Base-by-base conservation (phyloP, 2,888 invertebrate genomes). In the Alloscopus bannaensis region DNA sequence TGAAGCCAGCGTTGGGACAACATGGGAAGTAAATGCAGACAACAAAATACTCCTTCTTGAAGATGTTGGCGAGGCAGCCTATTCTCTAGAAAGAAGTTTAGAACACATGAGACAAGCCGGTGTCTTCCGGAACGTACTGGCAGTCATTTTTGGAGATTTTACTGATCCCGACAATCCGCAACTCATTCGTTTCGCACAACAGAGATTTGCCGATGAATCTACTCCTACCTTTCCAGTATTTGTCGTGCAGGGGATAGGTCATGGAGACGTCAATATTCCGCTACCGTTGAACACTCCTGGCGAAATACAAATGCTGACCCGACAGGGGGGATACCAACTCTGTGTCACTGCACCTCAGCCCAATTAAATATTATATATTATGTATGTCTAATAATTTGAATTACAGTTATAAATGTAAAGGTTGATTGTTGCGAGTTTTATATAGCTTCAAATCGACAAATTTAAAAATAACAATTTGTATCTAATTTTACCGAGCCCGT, bases 61-160 rank as follows among this genome's bases (percentile, higher is more conserved):
- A 62, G 77, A 81, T 18, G 36, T 62, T 8, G 71, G 69, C 8
- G 81, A 75, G 8, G 81, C 81, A 42, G 73, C 83, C 2, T 83
- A 83, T 45, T 69, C 73, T 20, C 16, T 77, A 8, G 83, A 83
- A 40, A 45, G 83, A 47, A 73, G 80, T 31, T 59, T 83, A 28
- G 73, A 66, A 22, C 83, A 83, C 40, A 36, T 83, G 68, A 70
- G 62, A 36, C 83, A 83, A 47, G 77, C 70, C 29, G 81, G 81
- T 1, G 45, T 78, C 16, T 78, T 83, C 36, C 18, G 73, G 2
- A 28, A 47, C 1, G 81, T 59, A 0, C 55, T 45, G 20, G 83
- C 77, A 0, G 75, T 81, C n/a, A 40, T 83, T 50, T 81, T 83
- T 62, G 83, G 83, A 31, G 83, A 83, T 50, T 81, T 83, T 28